These are phyloP conservation scores for Nephrocerus scutellatus DNA, from an alignment of 2,888 invertebrate genomes.

Conservation along the genomic window DNA sequence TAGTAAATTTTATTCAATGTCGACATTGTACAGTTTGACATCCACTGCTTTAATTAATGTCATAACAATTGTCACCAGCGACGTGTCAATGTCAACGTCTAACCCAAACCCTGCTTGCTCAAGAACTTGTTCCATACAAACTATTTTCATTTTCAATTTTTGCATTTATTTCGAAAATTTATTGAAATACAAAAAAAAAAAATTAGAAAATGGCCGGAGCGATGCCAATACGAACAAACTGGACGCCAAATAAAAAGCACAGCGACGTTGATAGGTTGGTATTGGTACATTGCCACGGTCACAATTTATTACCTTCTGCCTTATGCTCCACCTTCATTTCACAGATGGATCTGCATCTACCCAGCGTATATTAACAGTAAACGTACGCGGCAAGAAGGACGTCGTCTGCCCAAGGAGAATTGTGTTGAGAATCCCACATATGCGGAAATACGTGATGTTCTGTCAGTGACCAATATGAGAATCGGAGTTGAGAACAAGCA, in stretches of 20 bases:
- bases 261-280: conserved; percentile 68
- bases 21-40: too few species aligned
- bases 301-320: too few species aligned
- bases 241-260: conserved; percentile 70
- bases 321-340: too few species aligned
- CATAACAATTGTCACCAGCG: conserved; percentile 13
- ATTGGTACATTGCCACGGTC: too few species aligned
- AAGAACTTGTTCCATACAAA: not conserved
- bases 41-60: too few species aligned
- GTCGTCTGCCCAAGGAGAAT: conserved; percentile 72
- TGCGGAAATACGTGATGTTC: conserved; percentile 89
- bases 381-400: conserved; percentile 82
- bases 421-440: conserved; percentile 94
- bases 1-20: too few species aligned
- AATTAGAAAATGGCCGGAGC: conserved; percentile 48
- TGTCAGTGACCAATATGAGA: conserved; percentile 72
- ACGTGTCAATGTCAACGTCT: conserved; percentile 19
- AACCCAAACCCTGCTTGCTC: not conserved
- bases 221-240: conserved; percentile 53
- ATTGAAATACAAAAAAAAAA: conserved; percentile 1
- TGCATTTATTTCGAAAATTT: conserved; percentile 5
- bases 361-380: conserved; percentile 94
- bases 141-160: not conserved
- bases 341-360: conserved; percentile 91
- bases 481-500: conserved; percentile 89